Base-by-base conservation (phyloP, 2,888 invertebrate genomes). In the Scaeva pyrastri region DNA sequence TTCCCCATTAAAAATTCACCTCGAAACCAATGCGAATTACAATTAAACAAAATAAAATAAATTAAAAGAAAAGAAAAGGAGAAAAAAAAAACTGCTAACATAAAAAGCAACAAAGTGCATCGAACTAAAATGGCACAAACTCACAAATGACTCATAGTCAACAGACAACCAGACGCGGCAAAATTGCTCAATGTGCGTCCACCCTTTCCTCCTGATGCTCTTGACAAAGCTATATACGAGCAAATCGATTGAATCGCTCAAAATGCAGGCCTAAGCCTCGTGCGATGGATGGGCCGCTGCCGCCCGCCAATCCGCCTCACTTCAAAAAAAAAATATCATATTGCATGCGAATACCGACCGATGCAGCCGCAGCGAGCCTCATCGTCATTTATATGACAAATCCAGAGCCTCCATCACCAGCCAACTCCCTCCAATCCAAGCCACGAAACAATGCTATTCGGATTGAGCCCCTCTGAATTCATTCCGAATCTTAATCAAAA, bases 241-340 rank as follows among this genome's bases (percentile, higher is more conserved):
- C 8, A 81, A 86, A 86, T 86, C 81, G 86, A 81, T 86, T 81
- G 81, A 66, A 81, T 77, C 86, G 86, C 81, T 86, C 81, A 81
- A 77, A 74, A 86, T 77, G 71, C 50, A 16, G 73, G 76, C 45
- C 72, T 56, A 36, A 73, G 68, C 80, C 55, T n/a, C n/a, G n/a
- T 48, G 45, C 45, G 31, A 31, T 31, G 45, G 3, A 21, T 21
- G 10, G 10, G 11, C 11, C 39, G 39, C 7, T 31, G 5, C 31
- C 8, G 6, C 31, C 31, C 5, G 8, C 6, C 31, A 2, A 50
- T 21, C 4, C 45, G 11, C 21, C 36, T 6, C 7, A 16, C 2
- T 26, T 72, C 43, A n/a, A n/a, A 5, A 31, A 68, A 64, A 80
- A 72, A 66, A 77, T 81, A 85, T 78, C 85, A 81, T 62, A 77